These are phyloP conservation scores for Macrobrachium nipponense DNA, from an alignment of 1,140 invertebrate species.

Conservation along the genomic window DNA sequence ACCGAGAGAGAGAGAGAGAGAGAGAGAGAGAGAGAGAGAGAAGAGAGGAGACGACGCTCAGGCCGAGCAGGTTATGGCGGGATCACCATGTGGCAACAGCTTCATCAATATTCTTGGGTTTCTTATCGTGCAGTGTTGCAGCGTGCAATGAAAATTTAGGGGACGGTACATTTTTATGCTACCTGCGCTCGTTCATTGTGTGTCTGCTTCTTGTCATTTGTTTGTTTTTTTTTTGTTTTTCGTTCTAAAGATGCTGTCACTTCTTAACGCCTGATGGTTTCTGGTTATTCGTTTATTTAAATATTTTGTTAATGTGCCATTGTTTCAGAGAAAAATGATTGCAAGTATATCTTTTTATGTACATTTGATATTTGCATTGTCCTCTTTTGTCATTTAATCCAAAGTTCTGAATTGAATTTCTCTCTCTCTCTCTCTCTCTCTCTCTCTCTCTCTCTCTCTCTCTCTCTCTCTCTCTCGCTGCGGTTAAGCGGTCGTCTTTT, in stretches of 20 bases:
- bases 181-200: background rate
- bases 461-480: background rate
- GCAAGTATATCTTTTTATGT: no score
- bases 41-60: background rate
- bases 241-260: no score
- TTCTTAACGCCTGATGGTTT: no score
- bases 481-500: background rate
- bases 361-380: no score
- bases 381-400: no score
- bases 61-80: slow-evolving; percentile 6
- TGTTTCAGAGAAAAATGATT: no score
- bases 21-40: background rate
- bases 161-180: slow-evolving; percentile 3
- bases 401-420: no score
- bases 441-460: slow-evolving; percentile 15
- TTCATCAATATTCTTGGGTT: slow-evolving; percentile 17
- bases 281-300: no score
- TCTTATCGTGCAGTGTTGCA: slow-evolving; percentile 8
- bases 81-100: slow-evolving; percentile 11
- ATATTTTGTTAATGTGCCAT: no score
- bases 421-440: background rate
- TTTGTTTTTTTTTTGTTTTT: no score
- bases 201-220: background rate
- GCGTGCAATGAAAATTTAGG: slow-evolving; percentile 14
- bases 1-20: background rate